Evolutionary conservation across 2,797 vertebrate genomes (phyloP).

Genomic region (Gymnodraco acuticeps): DNA sequence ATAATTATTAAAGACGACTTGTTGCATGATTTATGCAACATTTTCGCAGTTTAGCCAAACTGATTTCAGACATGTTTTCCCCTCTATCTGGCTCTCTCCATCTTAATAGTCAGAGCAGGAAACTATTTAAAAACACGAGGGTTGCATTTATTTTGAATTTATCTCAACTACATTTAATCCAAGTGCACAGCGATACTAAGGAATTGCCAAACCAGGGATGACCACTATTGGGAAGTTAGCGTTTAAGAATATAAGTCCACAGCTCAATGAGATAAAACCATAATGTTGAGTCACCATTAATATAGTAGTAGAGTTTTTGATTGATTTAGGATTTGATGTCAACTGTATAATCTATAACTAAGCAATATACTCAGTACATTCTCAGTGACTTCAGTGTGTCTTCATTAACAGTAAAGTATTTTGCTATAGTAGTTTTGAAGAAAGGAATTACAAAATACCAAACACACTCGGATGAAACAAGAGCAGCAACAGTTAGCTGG

Average conservation of each 20-base stretch:
- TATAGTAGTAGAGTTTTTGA: neutral
- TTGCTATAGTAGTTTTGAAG: constrained; percentile 4
- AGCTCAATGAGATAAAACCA: neutral
- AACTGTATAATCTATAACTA: neutral
- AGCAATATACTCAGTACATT: too few relatives aligned
- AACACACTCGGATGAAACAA: constrained; percentile 1
- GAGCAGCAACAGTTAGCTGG: constrained; percentile 46
- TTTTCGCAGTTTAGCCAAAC: neutral
- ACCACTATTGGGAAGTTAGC: neutral
- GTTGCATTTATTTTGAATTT: neutral
- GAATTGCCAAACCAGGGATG: too few relatives aligned
- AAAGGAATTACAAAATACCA: constrained; percentile 10
- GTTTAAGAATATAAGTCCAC: neutral
- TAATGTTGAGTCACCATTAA: neutral
- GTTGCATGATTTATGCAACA: neutral
- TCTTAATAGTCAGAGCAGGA: neutral
- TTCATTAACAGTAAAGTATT: neutral
- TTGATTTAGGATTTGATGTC: neutral
- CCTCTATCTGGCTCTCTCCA: neutral
- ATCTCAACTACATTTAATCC: neutral
- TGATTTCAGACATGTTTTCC: neutral
- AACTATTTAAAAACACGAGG: neutral
- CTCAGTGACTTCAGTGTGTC: neutral
- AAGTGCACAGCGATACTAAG: neutral
- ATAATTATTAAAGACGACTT: neutral